Evolutionary conservation across 2,113 vertebrate species (phyloP).

Genomic region (Neotoma lepida): DNA sequence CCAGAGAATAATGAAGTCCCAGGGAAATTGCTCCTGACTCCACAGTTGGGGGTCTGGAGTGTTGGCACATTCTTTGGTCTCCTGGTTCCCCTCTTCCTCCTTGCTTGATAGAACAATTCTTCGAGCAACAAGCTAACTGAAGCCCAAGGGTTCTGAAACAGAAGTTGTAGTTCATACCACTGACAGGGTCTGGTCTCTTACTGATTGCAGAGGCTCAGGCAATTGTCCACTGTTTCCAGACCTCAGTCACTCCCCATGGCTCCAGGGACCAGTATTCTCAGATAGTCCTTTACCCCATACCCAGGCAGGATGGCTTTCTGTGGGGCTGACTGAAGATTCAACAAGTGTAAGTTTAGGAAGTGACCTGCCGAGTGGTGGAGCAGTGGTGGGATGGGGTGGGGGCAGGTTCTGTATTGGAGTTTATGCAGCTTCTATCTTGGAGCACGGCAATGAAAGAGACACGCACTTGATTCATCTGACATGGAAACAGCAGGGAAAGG

Average conservation of each 20-base stretch:
- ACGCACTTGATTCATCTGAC: not conserved
- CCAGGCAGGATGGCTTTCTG: not conserved
- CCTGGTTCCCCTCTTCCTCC: not conserved
- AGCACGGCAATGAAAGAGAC: slow-evolving; percentile 23
- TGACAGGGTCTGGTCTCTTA: not conserved
- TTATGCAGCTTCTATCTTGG: not conserved
- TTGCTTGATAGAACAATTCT: not conserved
- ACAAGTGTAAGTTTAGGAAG: not conserved
- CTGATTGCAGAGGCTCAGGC: not conserved
- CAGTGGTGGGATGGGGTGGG: not conserved
- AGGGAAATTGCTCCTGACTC: slow-evolving; percentile 48
- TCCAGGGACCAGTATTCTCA: not conserved
- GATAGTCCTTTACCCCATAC: not conserved
- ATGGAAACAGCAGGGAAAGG: slow-evolving; percentile 31
- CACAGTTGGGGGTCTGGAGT: not conserved
- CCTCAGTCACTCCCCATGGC: not conserved
- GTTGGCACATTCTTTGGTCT: no score
- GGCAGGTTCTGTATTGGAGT: not conserved
- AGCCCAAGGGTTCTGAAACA: not conserved
- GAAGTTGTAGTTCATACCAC: not conserved
- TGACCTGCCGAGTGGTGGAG: not conserved
- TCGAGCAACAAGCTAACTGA: not conserved
- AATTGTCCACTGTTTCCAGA: not conserved
- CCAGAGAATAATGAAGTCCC: slow-evolving; percentile 16
- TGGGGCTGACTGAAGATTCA: not conserved